Conservation (phyloP, 2,113 vertebrate genomes). For the Nibea coibor region DNA sequence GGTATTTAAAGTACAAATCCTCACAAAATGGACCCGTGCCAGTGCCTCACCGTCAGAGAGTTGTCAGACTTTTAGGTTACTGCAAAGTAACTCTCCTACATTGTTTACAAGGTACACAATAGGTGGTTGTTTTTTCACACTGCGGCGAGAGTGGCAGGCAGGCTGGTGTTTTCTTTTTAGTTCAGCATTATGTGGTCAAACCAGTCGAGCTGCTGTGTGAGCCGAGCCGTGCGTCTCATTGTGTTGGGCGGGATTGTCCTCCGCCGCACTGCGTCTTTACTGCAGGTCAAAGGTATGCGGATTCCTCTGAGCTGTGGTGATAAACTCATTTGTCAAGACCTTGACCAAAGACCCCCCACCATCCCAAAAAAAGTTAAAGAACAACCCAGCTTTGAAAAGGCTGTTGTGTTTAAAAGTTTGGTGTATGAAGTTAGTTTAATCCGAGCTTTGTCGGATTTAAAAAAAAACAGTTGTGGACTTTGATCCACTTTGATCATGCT, state of each 20-base stretch:
- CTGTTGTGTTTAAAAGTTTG: not conserved
- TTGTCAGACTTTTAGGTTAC: not conserved
- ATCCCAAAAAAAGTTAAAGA: not conserved
- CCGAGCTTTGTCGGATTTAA: not conserved
- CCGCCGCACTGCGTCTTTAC: not conserved
- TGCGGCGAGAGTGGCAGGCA: not conserved
- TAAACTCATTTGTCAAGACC: constrained; percentile 17
- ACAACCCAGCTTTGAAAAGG: not conserved
- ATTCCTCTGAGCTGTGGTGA: not conserved
- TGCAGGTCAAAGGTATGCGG: constrained; percentile 22
- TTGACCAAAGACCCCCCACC: not conserved
- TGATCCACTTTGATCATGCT: constrained; percentile 5
- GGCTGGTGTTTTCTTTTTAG: not conserved
- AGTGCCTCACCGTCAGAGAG: not conserved
- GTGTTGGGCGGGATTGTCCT: not conserved
- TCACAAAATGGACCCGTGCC: not conserved
- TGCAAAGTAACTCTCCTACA: not conserved
- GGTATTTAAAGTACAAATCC: not conserved
- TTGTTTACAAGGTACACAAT: not conserved
- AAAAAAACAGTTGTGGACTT: constrained; percentile 39
- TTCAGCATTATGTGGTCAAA: constrained; percentile 39
- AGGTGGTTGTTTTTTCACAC: not conserved
- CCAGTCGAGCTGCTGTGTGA: constrained; percentile 41
- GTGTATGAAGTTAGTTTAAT: not conserved
- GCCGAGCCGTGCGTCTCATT: not conserved